Evolutionary conservation across 2,888 invertebrate species (phyloP), one percentile per base, ranked within the genome.

Genomic region (Hydrotaea diabolus): DNA sequence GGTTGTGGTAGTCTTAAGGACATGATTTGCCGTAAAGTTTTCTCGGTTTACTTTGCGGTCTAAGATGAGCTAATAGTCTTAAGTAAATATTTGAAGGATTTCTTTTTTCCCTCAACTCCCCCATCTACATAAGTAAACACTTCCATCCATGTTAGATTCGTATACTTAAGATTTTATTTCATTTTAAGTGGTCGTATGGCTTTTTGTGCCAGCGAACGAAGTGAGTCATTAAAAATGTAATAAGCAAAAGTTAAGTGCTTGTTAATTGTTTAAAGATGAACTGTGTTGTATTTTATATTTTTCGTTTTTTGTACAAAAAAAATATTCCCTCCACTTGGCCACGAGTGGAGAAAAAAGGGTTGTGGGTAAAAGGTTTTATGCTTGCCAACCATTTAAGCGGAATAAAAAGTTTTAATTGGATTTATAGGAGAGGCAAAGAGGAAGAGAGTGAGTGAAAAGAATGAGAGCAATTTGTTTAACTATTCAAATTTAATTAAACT

Each of bases 11-110:
- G 9, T 49, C 49, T 49, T 49, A 13, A 11, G 39, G 39, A 49
- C 2, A 49, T 49, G 49, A 2, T 49, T 15, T 15, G n/a, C 43
- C 3, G 15, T 1, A 64, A 64, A 36, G 64, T 36, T 64, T 31
- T 31, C 31, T 31, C 5, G 8, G 31, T 62, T 15, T 36, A 36
- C 36, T 62, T 36, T 53, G 53, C 13, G 53, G 19, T 46, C 49
- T 7, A 59, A 75, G 82, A 82, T 80, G 69, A 77, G 74, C 77
- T 80, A 83, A 83, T 83, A 83, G 77, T 77, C 77, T 77, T 77
- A 73, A 39, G 53, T 64, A 80, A 83, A 83, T 80, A 83, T 80
- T 80, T 83, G 53, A 77, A 80, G 74, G 80, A 80, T 80, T 83
- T 83, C 49, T 73, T 74, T 77, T 64, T 17, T 0, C 26, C n/a